Percentiles rank a stretch among this genome's conserved stretches.
Evolutionary conservation across 2,113 vertebrate genomes (phyloP).

Genomic region (Nothoprocta pentlandii): DNA sequence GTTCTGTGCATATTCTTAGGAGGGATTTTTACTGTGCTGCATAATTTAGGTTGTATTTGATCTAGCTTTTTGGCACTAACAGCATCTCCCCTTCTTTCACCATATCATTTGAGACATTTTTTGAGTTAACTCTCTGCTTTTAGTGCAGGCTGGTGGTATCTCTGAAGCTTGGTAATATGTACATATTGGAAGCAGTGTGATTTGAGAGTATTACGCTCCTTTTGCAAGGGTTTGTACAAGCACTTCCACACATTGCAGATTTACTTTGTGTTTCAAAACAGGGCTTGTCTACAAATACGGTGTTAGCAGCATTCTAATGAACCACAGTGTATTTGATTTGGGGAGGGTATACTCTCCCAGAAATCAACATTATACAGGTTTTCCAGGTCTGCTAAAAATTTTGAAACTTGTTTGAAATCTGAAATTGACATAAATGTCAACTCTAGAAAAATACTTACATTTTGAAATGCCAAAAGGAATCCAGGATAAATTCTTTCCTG

Average conservation of each 20-base stretch:
- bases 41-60: neutral
- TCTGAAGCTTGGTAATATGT: neutral
- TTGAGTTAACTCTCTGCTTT: neutral
- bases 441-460: neutral
- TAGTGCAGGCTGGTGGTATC: neutral
- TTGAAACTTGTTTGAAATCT: neutral
- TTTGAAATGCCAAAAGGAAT: neutral
- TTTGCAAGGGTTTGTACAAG: neutral
- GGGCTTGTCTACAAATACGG: neutral
- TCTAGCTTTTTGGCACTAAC: neutral
- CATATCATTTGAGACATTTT: neutral
- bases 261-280: neutral
- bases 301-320: neutral
- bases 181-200: neutral
- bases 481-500: neutral
- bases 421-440: neutral
- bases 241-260: neutral
- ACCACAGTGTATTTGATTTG: neutral
- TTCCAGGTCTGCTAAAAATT: neutral
- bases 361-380: neutral
- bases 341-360: neutral
- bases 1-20: neutral
- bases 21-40: neutral
- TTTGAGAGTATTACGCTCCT: neutral
- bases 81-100: neutral